A percentile compares a stretch with the other conserved stretches of the same genome.
These are phyloP conservation scores for Drosophila ustulata DNA, from an alignment of 2,888 invertebrate species.

Conservation along the genomic window DNA sequence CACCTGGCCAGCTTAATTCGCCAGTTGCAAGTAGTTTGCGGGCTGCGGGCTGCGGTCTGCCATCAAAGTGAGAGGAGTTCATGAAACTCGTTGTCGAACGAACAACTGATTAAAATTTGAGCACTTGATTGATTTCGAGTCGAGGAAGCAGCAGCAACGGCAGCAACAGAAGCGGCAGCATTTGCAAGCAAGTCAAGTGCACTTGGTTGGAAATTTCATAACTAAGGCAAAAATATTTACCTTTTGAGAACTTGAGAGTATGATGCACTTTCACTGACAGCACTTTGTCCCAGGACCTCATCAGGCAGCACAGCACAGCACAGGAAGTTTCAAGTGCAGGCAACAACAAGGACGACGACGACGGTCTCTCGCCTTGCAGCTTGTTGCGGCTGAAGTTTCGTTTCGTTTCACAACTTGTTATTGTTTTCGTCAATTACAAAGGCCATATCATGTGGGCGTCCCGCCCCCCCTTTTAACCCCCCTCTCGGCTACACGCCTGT, in stretches of 20 bases:
- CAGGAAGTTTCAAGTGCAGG: conserved; percentile 56
- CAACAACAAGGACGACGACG: not conserved
- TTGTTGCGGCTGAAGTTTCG: conserved; percentile 61
- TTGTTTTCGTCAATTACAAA: conserved; percentile 77
- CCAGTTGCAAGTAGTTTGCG: conserved; percentile 12
- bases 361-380: conserved; percentile 22
- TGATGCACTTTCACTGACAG: conserved; percentile 46
- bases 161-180: not conserved
- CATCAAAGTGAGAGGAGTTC: conserved; percentile 65
- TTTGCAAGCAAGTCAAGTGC: conserved; percentile 37
- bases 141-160: not conserved
- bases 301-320: conserved; percentile 4
- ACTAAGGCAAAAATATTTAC: conserved; percentile 74
- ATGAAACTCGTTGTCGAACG: conserved; percentile 58
- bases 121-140: conserved; percentile 72
- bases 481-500: conserved; percentile 24
- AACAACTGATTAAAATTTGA: conserved; percentile 72
- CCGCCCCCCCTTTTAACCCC: no score
- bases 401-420: conserved; percentile 73
- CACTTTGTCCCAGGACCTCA: conserved; percentile 35
- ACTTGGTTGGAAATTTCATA: conserved; percentile 66
- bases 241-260: conserved; percentile 67
- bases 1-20: not conserved
- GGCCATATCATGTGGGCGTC: conserved; percentile 40
- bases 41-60: conserved; percentile 44